Base-by-base conservation (phyloP, 2,113 vertebrate species). In the Aldabrachelys gigantea region DNA sequence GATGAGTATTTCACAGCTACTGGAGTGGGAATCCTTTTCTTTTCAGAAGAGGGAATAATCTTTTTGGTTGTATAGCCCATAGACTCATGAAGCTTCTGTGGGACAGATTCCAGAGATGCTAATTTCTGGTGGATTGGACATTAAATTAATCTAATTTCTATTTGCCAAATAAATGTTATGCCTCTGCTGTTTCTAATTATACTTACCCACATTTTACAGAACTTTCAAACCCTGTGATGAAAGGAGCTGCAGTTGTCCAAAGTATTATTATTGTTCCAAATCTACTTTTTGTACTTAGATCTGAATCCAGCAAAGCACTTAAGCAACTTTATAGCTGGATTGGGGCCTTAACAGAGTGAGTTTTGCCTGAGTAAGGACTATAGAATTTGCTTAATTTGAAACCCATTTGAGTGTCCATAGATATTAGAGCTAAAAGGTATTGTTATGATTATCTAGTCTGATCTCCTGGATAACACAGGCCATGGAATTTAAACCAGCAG, bases 401-500 rank as follows among this genome's bases (percentile, higher is more conserved):
- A 24, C 22, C 4, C 5, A 57, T 56, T 11, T 54, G 4, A 81
- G 47, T 49, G 13, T 84, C 5, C 0, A 0, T 65, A 14, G n/a
- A 53, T 44, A 16, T 56, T 27, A 78, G 47, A 14, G 75, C 22
- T 44, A 78, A 16, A 44, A 44, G 75, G 44, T 6, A 47, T 24
- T 9, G 14, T 76, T 24, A 24, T 76, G 38, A 25, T 76, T 41
- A 10, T 80, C 82, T 44, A 5, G 49, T 87, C 76, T 10, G 65
- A 69, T n/a, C 35, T 38, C 19, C 19, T 72, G 17, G 16, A 2
- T 72, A 62, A 87, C 62, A 87, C 21, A 90, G 10, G 1, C 6
- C 11, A 9, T 5, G 59, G 86, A 89, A 56, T 19, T 53, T 94
- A 78, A 88, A 12, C 38, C 69, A n/a, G 5, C 53, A 1, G 72